These are phyloP conservation scores for Antheraea yamamai DNA, from an alignment of 2,888 invertebrate genomes.

Conservation along the genomic window DNA sequence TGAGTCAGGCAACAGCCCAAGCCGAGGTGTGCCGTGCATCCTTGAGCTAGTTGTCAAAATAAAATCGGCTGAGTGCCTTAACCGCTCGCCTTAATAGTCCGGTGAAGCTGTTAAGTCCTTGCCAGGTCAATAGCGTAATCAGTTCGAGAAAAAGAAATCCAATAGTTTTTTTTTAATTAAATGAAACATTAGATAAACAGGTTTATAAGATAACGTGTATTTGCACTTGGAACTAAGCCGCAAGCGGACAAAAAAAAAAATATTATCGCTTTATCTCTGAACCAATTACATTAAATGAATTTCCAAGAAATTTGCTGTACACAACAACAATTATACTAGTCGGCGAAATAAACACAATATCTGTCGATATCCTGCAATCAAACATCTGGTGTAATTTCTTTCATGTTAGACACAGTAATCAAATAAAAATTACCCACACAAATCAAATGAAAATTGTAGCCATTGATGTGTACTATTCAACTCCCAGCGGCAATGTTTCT, in stretches of 20 bases:
- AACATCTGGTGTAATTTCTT: background rate
- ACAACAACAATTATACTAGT: background rate
- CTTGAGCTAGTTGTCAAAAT: no score
- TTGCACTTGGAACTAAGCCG: background rate
- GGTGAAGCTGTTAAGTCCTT: no score
- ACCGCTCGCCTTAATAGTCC: no score
- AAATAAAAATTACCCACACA: background rate
- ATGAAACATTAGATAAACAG: background rate
- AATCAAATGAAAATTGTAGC: no score
- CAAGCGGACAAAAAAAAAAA: background rate
- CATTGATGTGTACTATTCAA: no score
- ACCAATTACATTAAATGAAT: background rate
- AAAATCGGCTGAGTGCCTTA: no score
- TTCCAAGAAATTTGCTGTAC: background rate
- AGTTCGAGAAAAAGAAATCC: no score
- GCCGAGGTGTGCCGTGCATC: no score
- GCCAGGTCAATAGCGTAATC: no score
- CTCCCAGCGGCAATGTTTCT: no score
- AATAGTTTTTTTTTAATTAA: background rate
- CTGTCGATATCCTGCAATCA: no score
- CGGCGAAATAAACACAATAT: background rate
- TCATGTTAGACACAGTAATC: background rate
- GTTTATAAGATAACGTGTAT: background rate
- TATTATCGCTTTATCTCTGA: background rate
- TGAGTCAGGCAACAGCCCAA: no score